A percentile compares a stretch with the other conserved stretches of the same genome.
Evolutionary conservation across 2,113 vertebrate genomes (phyloP).

Genomic region (Cnemophilus loriae): DNA sequence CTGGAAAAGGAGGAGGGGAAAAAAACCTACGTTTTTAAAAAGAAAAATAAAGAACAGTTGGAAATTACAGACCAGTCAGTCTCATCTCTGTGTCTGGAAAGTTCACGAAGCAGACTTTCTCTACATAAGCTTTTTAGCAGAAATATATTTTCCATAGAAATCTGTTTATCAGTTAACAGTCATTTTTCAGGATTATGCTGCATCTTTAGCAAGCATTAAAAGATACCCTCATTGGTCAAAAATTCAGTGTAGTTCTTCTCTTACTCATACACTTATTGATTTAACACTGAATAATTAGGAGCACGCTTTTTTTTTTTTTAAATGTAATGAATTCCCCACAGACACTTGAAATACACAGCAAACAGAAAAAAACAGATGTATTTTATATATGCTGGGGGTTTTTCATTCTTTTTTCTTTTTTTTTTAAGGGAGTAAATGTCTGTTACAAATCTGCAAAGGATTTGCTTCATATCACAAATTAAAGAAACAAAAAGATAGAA

Average conservation of each 20-base stretch:
- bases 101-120: background rate
- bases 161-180: background rate
- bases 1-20: background rate
- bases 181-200: background rate
- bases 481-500: background rate
- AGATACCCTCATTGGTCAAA: background rate
- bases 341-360: background rate
- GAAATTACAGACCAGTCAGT: background rate
- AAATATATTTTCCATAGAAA: background rate
- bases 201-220: background rate
- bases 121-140: background rate
- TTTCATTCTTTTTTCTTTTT: too few relatives aligned
- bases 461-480: background rate
- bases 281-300: background rate
- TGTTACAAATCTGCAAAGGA: background rate
- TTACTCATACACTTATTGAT: background rate
- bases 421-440: background rate
- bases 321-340: too few relatives aligned
- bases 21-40: background rate
- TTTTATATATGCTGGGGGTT: background rate
- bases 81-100: background rate
- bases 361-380: rapidly evolving
- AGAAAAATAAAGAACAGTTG: background rate
- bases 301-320: too few relatives aligned
- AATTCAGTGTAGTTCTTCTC: background rate